Evolutionary conservation across 2,113 vertebrate species (phyloP).

Genomic region (Rattus rattus): DNA sequence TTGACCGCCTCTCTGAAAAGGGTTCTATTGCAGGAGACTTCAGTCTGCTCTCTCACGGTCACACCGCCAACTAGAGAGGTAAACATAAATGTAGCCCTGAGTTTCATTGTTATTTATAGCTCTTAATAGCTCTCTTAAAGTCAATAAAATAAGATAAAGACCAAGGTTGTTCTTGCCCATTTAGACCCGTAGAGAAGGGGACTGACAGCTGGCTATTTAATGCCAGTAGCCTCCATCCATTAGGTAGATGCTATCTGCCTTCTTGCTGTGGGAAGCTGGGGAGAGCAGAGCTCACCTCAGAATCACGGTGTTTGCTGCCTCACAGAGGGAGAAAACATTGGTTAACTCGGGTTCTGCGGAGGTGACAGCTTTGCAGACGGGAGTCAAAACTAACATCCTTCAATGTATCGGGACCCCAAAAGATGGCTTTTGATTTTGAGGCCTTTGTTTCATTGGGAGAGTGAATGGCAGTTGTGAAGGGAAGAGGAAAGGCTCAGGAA

Average conservation of each 20-base stretch:
- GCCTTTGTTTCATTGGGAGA: neutral
- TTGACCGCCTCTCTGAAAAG: neutral
- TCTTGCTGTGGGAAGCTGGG: neutral
- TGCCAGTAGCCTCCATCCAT: neutral
- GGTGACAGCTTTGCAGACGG: too few species aligned
- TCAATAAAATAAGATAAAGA: neutral
- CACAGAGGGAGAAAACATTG: neutral
- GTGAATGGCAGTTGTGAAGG: neutral
- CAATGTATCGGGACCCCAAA: neutral
- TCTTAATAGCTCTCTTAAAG: neutral
- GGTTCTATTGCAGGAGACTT: neutral
- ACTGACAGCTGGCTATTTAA: too few species aligned
- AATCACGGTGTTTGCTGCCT: neutral
- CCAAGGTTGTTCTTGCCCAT: neutral
- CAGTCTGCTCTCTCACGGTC: neutral
- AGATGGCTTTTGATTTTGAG: neutral
- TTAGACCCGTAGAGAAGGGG: neutral
- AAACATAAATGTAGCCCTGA: neutral
- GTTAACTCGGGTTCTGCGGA: too few species aligned
- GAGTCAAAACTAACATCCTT: too few species aligned
- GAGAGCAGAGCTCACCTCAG: too few species aligned
- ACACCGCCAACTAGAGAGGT: fast-evolving
- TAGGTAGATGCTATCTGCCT: neutral
- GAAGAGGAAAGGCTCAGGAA: neutral
- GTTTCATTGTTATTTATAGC: neutral